Percentiles rank a stretch among this genome's conserved stretches.
These are phyloP conservation scores for Spermophilus dauricus DNA, from an alignment of 2,113 vertebrate genomes.

Conservation along the genomic window DNA sequence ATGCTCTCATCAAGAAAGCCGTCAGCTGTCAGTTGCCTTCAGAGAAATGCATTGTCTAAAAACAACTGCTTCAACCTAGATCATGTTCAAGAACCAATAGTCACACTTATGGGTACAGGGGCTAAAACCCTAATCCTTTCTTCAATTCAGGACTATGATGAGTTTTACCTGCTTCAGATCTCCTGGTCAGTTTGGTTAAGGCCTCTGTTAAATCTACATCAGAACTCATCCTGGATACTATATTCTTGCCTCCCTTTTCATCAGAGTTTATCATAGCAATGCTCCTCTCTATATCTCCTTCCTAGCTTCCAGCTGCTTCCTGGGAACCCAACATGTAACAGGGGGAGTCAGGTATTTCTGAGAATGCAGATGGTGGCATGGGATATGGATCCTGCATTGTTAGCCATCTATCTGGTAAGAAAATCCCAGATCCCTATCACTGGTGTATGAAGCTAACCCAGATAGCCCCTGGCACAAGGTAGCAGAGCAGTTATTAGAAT, in stretches of 20 bases:
- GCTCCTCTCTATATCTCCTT: not conserved
- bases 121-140: not conserved
- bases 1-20: not conserved
- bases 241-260: not conserved
- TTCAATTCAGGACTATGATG: not conserved
- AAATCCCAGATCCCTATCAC: not conserved
- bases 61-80: not conserved
- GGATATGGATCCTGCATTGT: too few species aligned
- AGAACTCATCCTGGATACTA: not conserved
- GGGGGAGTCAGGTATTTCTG: not conserved
- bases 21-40: not conserved
- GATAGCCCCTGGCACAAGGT: not conserved
- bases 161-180: not conserved
- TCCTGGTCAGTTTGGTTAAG: not conserved
- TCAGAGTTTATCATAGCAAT: not conserved
- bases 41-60: not conserved
- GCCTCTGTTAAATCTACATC: not conserved
- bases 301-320: not conserved
- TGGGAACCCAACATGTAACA: not conserved
- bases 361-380: not conserved
- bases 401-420: not conserved
- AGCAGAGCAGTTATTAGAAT: not conserved
- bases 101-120: not conserved
- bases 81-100: not conserved
- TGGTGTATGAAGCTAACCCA: not conserved